Conservation (phyloP, 2,113 vertebrate genomes). For the Rattus norvegicus region DNA sequence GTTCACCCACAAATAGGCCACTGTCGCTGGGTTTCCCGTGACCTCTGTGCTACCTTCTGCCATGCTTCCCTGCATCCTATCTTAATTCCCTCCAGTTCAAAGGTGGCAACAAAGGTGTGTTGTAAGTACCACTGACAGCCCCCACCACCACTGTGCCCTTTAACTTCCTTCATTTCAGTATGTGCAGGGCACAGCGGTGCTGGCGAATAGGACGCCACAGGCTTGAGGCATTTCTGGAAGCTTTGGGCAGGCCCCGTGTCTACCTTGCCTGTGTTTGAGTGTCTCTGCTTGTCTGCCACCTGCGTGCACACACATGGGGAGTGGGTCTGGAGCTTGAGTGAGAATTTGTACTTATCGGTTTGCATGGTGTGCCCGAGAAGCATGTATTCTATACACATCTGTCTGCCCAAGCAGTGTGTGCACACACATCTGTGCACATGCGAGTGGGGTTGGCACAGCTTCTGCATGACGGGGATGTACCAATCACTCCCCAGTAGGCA, state of each 20-base stretch:
- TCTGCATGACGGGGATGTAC: background rate
- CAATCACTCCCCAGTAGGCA: background rate
- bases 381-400: too few species aligned
- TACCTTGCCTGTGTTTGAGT: accelerated
- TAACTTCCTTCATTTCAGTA: background rate
- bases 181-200: accelerated
- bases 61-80: background rate
- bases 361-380: background rate
- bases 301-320: too few species aligned
- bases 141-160: too few species aligned
- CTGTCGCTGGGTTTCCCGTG: background rate
- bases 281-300: background rate
- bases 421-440: background rate
- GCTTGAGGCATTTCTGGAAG: background rate
- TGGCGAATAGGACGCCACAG: background rate
- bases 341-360: accelerated
- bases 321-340: background rate
- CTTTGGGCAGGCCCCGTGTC: accelerated
- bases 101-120: background rate
- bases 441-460: background rate
- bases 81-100: background rate
- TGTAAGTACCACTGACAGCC: background rate
- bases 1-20: background rate
- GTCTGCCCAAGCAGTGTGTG: background rate
- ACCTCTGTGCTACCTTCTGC: background rate